Evolutionary conservation across 2,888 invertebrate species (phyloP).

Genomic region (Drosophila heteroneura): DNA sequence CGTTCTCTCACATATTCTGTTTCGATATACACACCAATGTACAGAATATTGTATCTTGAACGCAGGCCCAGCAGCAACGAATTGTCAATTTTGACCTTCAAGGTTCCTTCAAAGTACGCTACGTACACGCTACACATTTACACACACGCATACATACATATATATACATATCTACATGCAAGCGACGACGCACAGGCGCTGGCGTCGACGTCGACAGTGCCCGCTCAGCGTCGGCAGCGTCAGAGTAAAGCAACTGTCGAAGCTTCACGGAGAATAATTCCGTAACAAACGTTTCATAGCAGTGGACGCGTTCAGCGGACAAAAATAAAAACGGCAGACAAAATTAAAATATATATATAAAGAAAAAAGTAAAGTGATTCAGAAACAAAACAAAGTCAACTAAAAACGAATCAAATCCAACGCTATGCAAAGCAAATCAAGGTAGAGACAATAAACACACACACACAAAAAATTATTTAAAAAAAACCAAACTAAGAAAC

Average conservation of each 20-base stretch:
- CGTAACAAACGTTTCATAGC: constrained; percentile 81
- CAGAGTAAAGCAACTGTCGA: constrained; percentile 59
- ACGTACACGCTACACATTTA: constrained; percentile 34
- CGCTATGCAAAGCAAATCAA: constrained; percentile 14
- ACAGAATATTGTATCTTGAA: constrained; percentile 55
- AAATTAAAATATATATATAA: constrained; percentile 19
- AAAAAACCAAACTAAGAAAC: constrained; percentile 6
- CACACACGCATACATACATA: constrained; percentile 18
- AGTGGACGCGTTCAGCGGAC: constrained; percentile 79
- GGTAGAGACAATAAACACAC: constrained; percentile 41
- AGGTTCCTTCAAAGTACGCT: constrained; percentile 84
- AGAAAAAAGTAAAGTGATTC: constrained; percentile 17
- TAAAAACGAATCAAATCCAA: constrained; percentile 20
- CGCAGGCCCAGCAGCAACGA: constrained; percentile 57
- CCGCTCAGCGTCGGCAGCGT: constrained; percentile 38
- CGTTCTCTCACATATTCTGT: constrained; percentile 2
- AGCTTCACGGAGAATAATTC: constrained; percentile 78
- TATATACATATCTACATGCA: constrained; percentile 6
- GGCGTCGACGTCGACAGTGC: constrained; percentile 32
- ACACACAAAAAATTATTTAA: constrained; percentile 8
- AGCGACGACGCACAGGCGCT: constrained; percentile 41
- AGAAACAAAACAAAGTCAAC: constrained; percentile 42
- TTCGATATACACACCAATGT: constrained; percentile 24
- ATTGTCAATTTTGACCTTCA: constrained; percentile 85
- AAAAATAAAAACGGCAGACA: constrained; percentile 61